Base-by-base conservation (phyloP, 1,140 invertebrate genomes). In the Sitophilus oryzae region DNA sequence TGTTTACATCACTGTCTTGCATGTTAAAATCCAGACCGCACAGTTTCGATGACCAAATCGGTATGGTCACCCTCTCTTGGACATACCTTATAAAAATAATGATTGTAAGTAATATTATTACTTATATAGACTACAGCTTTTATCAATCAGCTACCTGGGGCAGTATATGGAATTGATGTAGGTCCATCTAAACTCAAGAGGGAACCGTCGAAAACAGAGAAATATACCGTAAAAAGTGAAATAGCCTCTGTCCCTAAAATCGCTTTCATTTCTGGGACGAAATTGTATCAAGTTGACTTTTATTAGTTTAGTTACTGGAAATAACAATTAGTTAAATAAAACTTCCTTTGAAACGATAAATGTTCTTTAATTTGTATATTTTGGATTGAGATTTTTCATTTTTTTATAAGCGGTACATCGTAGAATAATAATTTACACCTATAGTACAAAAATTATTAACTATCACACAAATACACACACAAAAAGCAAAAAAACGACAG, bases 381-480 rank as follows among this genome's bases (percentile, higher is more conserved):
- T 48, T 50, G 18, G 38, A 25, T 54, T 22, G 55, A 63, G 56
- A 55, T 62, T 51, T 59, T 45, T 58, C 47, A 49, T 56, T 21
- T 38, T 49, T 51, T 57, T 57, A 37, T 58, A 64, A 66, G 61
- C 63, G 53, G 60, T 66, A 66, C 63, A 61, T 63, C 53, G 55
- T 51, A 57, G 49, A 51, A 64, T 63, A n/a, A n/a, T n/a, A 59
- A 58, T 67, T 66, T 64, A 66, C 61, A 63, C 42, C 63, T 66
- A 70, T 69, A 58, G 64, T 70, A 70, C 66, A 70, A 70, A 69
- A 64, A 69, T 64, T 64, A 65, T 54, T 62, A 50, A 47, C 65
- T 70, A 70, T 70, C 68, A 70, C 68, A 70, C 66, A 67, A 61
- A 65, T 67, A 66, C 64, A 66, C n/a, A n/a, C 64, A 68, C 66